A percentile compares a stretch with the other conserved stretches of the same genome.
Conservation (phyloP, 2,888 invertebrate genomes). For the Parasteatoda lunata region DNA sequence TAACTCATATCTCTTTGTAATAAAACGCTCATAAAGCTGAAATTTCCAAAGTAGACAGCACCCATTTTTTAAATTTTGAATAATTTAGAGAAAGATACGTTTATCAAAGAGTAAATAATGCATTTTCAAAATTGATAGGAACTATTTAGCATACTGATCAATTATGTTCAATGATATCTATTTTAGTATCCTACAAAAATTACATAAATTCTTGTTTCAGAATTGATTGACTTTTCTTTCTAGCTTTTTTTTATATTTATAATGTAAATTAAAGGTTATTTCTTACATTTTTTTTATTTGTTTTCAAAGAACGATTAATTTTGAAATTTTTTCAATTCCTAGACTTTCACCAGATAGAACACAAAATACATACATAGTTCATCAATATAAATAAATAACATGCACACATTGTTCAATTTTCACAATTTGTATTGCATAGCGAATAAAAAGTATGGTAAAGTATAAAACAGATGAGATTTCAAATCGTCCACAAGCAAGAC, state of each 20-base stretch:
- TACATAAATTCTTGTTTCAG: too few relatives aligned
- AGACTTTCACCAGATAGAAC: neutral
- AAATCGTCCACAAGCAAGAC: conserved; percentile 44
- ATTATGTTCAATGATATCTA: too few relatives aligned
- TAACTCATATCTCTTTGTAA: too few relatives aligned
- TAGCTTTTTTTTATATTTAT: neutral
- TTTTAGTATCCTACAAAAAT: too few relatives aligned
- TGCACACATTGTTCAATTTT: conserved; percentile 52
- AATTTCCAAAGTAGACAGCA: too few relatives aligned
- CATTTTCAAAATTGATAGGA: too few relatives aligned
- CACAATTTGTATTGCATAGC: neutral
- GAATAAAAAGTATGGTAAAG: conserved; percentile 48
- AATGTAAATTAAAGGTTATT: neutral
- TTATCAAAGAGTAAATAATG: too few relatives aligned
- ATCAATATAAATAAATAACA: conserved; percentile 59
- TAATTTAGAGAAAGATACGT: too few relatives aligned
- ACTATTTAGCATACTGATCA: too few relatives aligned
- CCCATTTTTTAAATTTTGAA: too few relatives aligned
- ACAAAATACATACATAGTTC: conserved; percentile 12
- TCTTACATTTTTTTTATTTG: neutral
- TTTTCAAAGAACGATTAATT: neutral
- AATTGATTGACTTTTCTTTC: neutral
- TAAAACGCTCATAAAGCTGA: too few relatives aligned
- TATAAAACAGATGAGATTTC: conserved; percentile 50
- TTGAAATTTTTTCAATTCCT: neutral